These are phyloP conservation scores for Cordilura impudica DNA, from an alignment of 2,888 invertebrate species.

Conservation along the genomic window DNA sequence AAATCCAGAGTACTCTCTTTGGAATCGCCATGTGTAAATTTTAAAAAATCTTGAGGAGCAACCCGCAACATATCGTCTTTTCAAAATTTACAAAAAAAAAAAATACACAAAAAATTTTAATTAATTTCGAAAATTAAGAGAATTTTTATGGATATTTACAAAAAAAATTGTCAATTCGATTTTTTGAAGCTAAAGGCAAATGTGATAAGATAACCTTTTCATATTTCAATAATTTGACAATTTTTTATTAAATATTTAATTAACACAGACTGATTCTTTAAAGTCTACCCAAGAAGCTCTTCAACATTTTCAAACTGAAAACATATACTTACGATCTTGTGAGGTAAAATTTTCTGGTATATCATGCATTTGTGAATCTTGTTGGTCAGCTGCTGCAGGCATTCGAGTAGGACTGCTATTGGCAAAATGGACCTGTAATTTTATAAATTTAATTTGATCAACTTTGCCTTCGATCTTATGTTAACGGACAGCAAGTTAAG, in stretches of 20 bases:
- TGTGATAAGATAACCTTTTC: not conserved
- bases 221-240: too few species aligned
- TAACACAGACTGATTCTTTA: too few species aligned
- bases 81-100: slow-evolving; percentile 29
- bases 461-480: slow-evolving; percentile 3
- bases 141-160: slow-evolving; percentile 11
- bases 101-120: slow-evolving; percentile 47
- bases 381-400: slow-evolving; percentile 61
- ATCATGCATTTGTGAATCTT: slow-evolving; percentile 78
- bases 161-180: slow-evolving; percentile 26
- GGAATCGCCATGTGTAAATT: slow-evolving; percentile 80
- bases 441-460: slow-evolving; percentile 12
- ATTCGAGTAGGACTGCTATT: slow-evolving; percentile 78
- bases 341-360: slow-evolving; percentile 68
- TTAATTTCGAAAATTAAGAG: slow-evolving; percentile 21
- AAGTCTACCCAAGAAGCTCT: too few species aligned
- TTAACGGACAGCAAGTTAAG: slow-evolving; percentile 16
- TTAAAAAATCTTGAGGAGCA: slow-evolving; percentile 84
- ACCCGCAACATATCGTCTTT: slow-evolving; percentile 81
- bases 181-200: slow-evolving; percentile 23
- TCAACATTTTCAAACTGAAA: too few species aligned
- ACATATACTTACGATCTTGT: slow-evolving; percentile 72
- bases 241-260: too few species aligned
- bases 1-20: slow-evolving; percentile 83
- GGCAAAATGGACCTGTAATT: slow-evolving; percentile 82